Evolutionary conservation across 2,888 invertebrate species (phyloP), one percentile per base, ranked within the genome.

Genomic region (Drosophila quasianomalipes): DNA sequence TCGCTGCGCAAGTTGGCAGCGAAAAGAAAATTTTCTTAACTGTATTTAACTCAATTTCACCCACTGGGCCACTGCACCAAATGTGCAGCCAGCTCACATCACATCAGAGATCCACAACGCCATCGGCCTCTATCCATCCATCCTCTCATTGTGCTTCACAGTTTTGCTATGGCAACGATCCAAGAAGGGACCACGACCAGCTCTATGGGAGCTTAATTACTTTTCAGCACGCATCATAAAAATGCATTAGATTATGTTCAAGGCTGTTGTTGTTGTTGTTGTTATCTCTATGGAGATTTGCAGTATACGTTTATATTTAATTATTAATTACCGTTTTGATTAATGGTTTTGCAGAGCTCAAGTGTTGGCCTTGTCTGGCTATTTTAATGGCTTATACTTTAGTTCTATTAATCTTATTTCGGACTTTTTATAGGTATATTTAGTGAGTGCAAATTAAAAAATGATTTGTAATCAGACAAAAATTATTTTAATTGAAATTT

Each of bases 31-130:
- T 85, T 76, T 74, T 79, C 70, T 60, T 82, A 84, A 81, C 83
- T 78, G 81, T 76, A 80, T 66, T 79, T 76, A 87, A 92, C 91
- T 92, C 93, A 92, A 90, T 92, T 92, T 93, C 92, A 93, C 93
- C 93, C 91, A 93, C 82, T 92, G 92, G 91, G 89, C 92, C 89
- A 93, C 77, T 93, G 93, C 88, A 85, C 93, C 85, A 92, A 92
- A 93, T 93, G 93, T 90, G 85, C 91, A 91, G 65, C 83, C 77
- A 88, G 67, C 72, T 64, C 71, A 26, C 47, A 16, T 47, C 47
- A 16, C 22, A 16, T 47, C 47, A 16, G 14, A 47, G 47, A 26
- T 26, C 9, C 26, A 26, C 28, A 60, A 22, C 44, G 44, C 77
- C 70, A 79, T 69, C 61, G 55, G 64, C 74, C 68, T 39, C 73